Evolutionary conservation across 1,140 invertebrate species (phyloP).

Genomic region (Cyrtorhinus lividipennis): DNA sequence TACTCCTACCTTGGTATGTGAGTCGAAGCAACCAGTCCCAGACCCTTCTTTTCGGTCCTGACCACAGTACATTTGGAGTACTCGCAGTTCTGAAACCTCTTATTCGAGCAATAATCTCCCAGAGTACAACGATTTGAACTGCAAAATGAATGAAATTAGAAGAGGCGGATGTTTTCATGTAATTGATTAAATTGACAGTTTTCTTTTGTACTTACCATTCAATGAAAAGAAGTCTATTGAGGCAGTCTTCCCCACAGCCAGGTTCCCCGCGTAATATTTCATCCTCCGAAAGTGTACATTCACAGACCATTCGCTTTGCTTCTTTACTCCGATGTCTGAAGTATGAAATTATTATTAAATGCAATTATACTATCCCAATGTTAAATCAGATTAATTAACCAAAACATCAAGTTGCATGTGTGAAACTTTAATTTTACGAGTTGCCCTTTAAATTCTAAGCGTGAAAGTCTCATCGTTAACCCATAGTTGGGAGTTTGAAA

Average conservation of each 20-base stretch:
- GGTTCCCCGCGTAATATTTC: slow-evolving; percentile 67
- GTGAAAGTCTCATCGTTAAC: no score
- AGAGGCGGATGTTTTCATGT: no score
- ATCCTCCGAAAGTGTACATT: slow-evolving; percentile 80
- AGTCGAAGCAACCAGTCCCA: slow-evolving; percentile 67
- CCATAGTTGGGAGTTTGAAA: no score
- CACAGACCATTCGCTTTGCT: slow-evolving; percentile 85
- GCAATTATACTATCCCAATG: no score
- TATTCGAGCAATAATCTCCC: slow-evolving; percentile 80
- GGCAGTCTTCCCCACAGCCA: slow-evolving; percentile 89
- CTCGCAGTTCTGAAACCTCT: slow-evolving; percentile 75
- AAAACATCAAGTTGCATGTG: no score
- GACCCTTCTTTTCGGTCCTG: slow-evolving; percentile 84
- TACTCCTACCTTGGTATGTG: slow-evolving; percentile 52
- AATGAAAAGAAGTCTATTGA: slow-evolving; percentile 93
- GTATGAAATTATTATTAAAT: no score
- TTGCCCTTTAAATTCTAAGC: no score
- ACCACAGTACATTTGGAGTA: slow-evolving; percentile 78
- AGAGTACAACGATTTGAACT: slow-evolving; percentile 80
- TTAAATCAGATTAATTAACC: no score
- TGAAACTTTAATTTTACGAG: no score
- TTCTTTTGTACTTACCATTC: slow-evolving; percentile 58
- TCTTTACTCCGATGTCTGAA: slow-evolving; percentile 65
- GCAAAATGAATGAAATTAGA: slow-evolving; percentile 31
- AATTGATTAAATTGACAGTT: slow-evolving; percentile 11